Percentiles rank a stretch among this genome's conserved stretches.
Evolutionary conservation across 2,113 vertebrate species (phyloP).

Genomic region (Brachionichthys hirsutus): DNA sequence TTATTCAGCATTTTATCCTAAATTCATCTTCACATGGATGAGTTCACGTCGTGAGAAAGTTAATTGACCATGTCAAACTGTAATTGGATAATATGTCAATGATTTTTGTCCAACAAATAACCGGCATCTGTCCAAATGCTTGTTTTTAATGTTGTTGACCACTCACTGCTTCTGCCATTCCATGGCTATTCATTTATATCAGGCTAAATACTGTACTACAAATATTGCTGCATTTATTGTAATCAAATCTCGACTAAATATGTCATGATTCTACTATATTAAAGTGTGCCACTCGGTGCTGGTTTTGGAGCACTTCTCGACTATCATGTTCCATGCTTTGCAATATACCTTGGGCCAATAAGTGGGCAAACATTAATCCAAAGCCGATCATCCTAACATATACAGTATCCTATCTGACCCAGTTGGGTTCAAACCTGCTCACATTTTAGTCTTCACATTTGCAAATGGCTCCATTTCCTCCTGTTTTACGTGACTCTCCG

Average conservation of each 20-base stretch:
- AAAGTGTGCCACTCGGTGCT: not conserved
- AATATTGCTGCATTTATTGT: too few species aligned
- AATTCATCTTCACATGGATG: slow-evolving; percentile 28
- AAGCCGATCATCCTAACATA: too few species aligned
- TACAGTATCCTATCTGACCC: too few species aligned
- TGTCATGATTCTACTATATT: too few species aligned
- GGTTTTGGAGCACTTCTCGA: slow-evolving; percentile 19
- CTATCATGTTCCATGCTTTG: slow-evolving; percentile 11
- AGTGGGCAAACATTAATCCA: not conserved
- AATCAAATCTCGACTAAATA: too few species aligned
- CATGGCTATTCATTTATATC: not conserved
- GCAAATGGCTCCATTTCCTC: too few species aligned
- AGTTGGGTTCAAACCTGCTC: too few species aligned
- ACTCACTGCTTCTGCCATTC: not conserved
- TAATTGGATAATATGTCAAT: slow-evolving; percentile 32
- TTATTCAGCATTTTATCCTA: slow-evolving; percentile 41
- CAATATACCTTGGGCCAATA: not conserved
- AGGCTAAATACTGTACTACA: too few species aligned
- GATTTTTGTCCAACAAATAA: slow-evolving; percentile 10
- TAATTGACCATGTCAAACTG: slow-evolving; percentile 19
- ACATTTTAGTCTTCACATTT: too few species aligned
- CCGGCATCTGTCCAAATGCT: not conserved
- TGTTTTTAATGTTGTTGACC: not conserved
- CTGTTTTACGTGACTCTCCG: too few species aligned
- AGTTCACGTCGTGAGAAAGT: slow-evolving; percentile 31